phyloP scores from a whole-genome alignment of 2,797 vertebrate genomes.

The Corythornis leucogaster region DNA sequence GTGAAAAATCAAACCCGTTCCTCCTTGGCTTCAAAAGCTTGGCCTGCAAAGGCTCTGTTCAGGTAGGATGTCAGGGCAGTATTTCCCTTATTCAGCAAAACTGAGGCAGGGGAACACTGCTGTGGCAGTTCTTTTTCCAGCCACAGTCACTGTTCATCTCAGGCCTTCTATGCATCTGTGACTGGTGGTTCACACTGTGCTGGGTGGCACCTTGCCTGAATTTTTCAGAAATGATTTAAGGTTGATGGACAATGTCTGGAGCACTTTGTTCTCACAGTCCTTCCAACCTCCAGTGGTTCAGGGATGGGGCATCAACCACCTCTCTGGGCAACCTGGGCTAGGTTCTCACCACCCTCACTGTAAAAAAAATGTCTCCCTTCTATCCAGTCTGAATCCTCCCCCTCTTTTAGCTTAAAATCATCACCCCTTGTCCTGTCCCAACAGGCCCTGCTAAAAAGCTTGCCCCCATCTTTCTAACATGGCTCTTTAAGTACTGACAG shows the following conservation, averaged over 20 bases:
- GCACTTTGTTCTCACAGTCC: neutral
- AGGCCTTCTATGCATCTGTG: fast-evolving
- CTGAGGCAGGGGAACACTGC: neutral
- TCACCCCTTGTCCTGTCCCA: neutral
- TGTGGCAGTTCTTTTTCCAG: neutral
- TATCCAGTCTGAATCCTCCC: neutral
- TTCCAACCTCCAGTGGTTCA: neutral
- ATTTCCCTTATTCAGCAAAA: neutral
- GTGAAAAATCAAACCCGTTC: neutral
- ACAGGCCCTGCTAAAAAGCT: no score
- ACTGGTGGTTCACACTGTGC: neutral
- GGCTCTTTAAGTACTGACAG: neutral
- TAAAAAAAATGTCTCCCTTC: neutral
- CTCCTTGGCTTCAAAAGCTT: neutral
- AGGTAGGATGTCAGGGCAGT: neutral
- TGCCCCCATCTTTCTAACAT: neutral
- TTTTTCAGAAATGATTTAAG: neutral
- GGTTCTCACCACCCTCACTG: neutral
- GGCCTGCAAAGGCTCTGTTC: neutral
- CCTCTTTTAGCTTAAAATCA: neutral
- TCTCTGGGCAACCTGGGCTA: neutral
- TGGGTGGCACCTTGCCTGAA: neutral
- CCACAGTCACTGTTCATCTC: neutral
- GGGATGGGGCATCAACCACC: neutral
- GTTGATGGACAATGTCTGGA: neutral